Evolutionary conservation across 2,113 vertebrate genomes (phyloP), one percentile per base, ranked within the genome.

Genomic region (Tachycineta bicolor): DNA sequence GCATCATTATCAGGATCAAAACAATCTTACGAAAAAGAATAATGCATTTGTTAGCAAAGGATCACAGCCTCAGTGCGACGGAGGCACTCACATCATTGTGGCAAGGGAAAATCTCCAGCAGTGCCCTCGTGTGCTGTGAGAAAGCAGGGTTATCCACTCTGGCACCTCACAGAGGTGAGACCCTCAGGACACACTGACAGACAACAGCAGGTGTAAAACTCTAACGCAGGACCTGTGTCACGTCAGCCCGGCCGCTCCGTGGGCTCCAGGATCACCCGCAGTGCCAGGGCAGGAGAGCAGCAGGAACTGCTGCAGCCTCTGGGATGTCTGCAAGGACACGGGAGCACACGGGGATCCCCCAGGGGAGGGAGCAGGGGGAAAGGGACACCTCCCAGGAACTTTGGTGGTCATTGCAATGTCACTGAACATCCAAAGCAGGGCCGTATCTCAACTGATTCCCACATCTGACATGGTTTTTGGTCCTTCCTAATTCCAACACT

Each of bases 201-300:
- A 69, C 43, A 86, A 85, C 47, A 50, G n/a, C 44, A 88, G 43
- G 70, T 19, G 39, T 58, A 46, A 81, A 77, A 80, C 44, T 34
- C 41, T 37, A 33, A 34, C 28, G 34, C 60, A 78, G 52, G 58
- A 6, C 22, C 55, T 23, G 46, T 70, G 83, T 63, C 68, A 77
- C 43, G 22, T 64, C 75, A 65, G 31, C 53, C 50, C 29, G 77
- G 58, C 20, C 0, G 0, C 75, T 47, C 62, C 14, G 4, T 8
- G 62, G 58, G 14, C 75, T 88, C 34, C 44, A 77, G n/a, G 28
- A 21, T 37, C 4, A 73, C 28, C 23, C 1, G 0, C 0, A 2
- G 2, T 2, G 34, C 64, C 39, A 33, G 46, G 33, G 33, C 53
- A 14, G 28, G 85, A 58, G 1, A 33, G 53, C 46, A 84, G 20